Base-by-base conservation (phyloP, 2,113 vertebrate genomes). In the Peromyscus californicus region DNA sequence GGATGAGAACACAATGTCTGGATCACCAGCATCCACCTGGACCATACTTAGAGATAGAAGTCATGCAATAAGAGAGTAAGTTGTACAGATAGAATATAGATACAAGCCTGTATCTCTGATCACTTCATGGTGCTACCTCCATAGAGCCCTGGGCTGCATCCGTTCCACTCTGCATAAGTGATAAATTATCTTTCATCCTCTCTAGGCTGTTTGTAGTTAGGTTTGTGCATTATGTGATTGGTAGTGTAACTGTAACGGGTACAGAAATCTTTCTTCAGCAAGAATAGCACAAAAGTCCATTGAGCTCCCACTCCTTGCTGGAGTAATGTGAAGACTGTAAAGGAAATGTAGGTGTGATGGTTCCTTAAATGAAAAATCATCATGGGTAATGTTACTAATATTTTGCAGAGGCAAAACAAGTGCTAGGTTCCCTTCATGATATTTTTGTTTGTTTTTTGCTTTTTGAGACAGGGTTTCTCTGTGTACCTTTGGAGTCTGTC, bases 341-440 rank as follows among this genome's bases (percentile, higher is more conserved):
- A 97, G 42, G 51, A 72, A 85, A 82, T 80, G 74, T 88, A 95
- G 70, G 3, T 33, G 7, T 91, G 7, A 15, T 48, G 6, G 16
- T 93, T 95, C n/a, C 65, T 94, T 86, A 91, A 86, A 72, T 82
- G 90, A 88, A 31, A 92, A 12, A 79, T 93, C 10, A 59, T 84
- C 1, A 7, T 74, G 17, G 51, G 29, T 78, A 75, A 39, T n/a
- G 36, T 57, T 48, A 75, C 36, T 61, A 61, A 48, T 82, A 69
- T 59, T 91, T 92, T 84, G 11, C 31, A 67, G 80, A 78, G 75
- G 31, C 54, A 79, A 78, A 93, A 39, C 10, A 11, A 78, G 54
- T 59, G 22, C 36, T 39, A 74, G 51, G 8, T 61, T 84, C 31
- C 57, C 39, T 11, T 51, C 51, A 51, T 51, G 51, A 51, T 51